Percentiles rank a stretch among this genome's conserved stretches.
These are phyloP conservation scores for Neosilurus hyrtlii DNA, from an alignment of 2,797 vertebrate species.

Conservation along the genomic window DNA sequence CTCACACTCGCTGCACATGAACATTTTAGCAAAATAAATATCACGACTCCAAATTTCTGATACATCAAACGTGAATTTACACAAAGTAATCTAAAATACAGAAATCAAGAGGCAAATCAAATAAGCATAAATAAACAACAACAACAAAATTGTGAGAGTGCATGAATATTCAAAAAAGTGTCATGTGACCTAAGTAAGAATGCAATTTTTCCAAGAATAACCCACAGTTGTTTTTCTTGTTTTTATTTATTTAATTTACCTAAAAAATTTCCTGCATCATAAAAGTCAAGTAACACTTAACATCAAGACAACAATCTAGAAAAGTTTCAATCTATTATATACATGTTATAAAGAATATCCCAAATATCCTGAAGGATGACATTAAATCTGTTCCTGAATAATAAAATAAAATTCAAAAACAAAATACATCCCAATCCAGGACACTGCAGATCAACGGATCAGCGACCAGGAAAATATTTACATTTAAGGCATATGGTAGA, in stretches of 20 bases:
- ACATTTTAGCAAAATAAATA: not conserved
- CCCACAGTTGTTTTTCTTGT: no score
- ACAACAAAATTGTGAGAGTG: not conserved
- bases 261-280: not conserved
- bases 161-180: no score
- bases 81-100: not conserved
- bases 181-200: no score
- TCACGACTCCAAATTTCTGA: not conserved
- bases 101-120: not conserved
- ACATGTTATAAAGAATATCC: not conserved
- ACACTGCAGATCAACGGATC: not conserved
- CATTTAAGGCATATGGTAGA: no score
- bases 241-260: not conserved
- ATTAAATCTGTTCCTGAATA: not conserved
- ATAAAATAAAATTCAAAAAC: no score
- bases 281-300: not conserved
- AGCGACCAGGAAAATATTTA: not conserved
- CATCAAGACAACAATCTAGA: not conserved
- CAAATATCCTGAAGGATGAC: not conserved
- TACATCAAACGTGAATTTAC: not conserved
- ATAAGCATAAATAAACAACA: not conserved
- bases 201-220: no score
- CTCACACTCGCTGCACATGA: not conserved
- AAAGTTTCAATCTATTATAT: not conserved
- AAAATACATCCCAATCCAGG: no score